Base-by-base conservation (phyloP, 2,888 invertebrate genomes). In the Cryptus armator region DNA sequence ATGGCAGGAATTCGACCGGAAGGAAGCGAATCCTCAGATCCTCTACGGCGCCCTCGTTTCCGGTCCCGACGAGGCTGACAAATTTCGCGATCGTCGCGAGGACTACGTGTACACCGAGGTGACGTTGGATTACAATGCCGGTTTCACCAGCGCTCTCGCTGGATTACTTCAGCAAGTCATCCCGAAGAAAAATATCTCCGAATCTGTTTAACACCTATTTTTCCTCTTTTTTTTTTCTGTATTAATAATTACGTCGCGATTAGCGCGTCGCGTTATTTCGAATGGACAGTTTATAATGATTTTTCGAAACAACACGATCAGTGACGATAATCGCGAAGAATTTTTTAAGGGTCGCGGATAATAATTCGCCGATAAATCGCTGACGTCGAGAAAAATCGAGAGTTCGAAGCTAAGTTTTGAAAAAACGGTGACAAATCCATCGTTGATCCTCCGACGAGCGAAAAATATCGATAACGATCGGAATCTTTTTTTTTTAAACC, bases 81-180 rank as follows among this genome's bases (percentile, higher is more conserved):
- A 93, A 74, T 95, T 95, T 90, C 92, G 93, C 70, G 95, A 95
- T 88, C 91, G 91, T 37, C 93, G 95, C 67, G 94, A 94, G 81
- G 95, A 95, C 85, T 95, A 94, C 90, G 91, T 95, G 14, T 95
- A 95, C 88, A 95, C 95, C 74, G 95, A 95, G 89, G 95, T 95
- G 0, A 95, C 95, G 10, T 90, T 95, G 19, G 95, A 95, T 87
- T 95, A 94, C 90, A 95, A 95, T 89, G 95, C 95, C 5, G 95
- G 95, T 0, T 95, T 95, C 89, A 95, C 95, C 85, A 94, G 95
- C 12, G 94, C 94, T 0, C 89, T 95, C 1, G 95, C 95, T 0
- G 95, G 94, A 12, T 89, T 95, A 3, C 89, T 94, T n/a, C 93
- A 94, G 64, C 88, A 93, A 32, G 90, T 88, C 43, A 76, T 90